Evolutionary conservation across 2,797 vertebrate species (phyloP), one percentile per base, ranked within the genome.

Genomic region (Carduelis carduelis): DNA sequence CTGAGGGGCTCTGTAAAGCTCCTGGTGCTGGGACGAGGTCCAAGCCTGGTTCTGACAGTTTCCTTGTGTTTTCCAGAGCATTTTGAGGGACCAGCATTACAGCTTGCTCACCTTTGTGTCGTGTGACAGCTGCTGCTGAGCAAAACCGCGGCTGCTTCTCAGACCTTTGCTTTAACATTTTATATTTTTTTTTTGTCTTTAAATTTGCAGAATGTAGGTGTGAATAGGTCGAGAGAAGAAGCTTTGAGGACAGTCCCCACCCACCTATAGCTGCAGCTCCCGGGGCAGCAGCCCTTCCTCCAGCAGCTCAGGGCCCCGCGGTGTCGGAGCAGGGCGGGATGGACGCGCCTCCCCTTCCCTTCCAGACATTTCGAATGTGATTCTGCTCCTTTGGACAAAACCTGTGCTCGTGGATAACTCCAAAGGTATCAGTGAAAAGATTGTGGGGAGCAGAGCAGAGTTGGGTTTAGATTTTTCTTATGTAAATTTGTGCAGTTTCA

Each of bases 231-330:
- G 0, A 92, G 98, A 47, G 96, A 98, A 95, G 99, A 99, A 41
- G 99, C 99, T 91, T 88, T 99, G 97, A 98, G 98, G 98, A 99
- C 99, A 3, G 98, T 99, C 37, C 99, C 99, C 13, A 70, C 98
- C 77, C 98, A 99, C 97, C 97, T 98, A 95, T 99, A 98, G 98
- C 82, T 96, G 52, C 53, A 8, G 78, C 41, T n/a, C 41, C 34
- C 0, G 23, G 86, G 85, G 55, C 3, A 1, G 83, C 92, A 75
- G 70, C 95, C 91, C 83, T 50, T 37, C 69, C 68, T 81, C 39
- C 84, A 71, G 68, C 74, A 59, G 93, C 96, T 96, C 93, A 74
- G 97, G 94, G 65, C 79, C 83, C 8, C 26, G 53, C 55, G 47
- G 75, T 8, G 23, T 53, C 9, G 3, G 71, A 44, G 46, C 6